These are phyloP conservation scores for Bombus picipes DNA, from an alignment of 1,140 invertebrate species.

Conservation along the genomic window DNA sequence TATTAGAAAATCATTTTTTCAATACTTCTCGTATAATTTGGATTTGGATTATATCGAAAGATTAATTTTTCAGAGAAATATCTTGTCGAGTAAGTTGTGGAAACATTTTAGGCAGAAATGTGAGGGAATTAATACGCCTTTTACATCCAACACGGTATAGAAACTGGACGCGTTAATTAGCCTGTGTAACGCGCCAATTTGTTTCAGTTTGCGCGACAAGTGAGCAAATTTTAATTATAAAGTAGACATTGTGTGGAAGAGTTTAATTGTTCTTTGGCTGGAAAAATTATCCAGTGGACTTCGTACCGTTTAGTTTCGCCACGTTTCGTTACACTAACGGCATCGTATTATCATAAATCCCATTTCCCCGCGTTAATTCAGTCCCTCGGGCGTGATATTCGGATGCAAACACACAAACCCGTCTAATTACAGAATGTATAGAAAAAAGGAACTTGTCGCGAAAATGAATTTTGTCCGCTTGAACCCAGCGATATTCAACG, in stretches of 20 bases:
- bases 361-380: slow-evolving; percentile 15
- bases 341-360: slow-evolving; percentile 17
- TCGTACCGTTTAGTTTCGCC: not conserved
- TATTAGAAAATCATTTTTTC: not conserved
- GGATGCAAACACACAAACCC: not conserved
- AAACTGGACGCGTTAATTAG: not conserved
- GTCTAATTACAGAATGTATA: slow-evolving; percentile 8
- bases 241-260: not conserved
- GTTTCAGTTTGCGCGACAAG: not conserved
- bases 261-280: slow-evolving; percentile 21
- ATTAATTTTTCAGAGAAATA: not conserved
- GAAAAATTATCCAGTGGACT: slow-evolving; percentile 17
- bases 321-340: slow-evolving; percentile 8
- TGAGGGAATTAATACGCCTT: too few species aligned
- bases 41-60: not conserved
- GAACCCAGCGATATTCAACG: not conserved
- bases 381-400: slow-evolving; percentile 16
- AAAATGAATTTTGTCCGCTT: slow-evolving; percentile 12
- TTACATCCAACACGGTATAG: too few species aligned
- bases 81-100: too few species aligned
- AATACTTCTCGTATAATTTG: not conserved
- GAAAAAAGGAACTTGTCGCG: not conserved
- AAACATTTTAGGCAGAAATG: too few species aligned
- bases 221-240: slow-evolving; percentile 29
- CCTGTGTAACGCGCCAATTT: not conserved